A percentile compares a stretch with the other conserved stretches of the same genome.
phyloP scores from a whole-genome alignment of 92 coral and sea anemone genomes.

The Actinostola sp. region DNA sequence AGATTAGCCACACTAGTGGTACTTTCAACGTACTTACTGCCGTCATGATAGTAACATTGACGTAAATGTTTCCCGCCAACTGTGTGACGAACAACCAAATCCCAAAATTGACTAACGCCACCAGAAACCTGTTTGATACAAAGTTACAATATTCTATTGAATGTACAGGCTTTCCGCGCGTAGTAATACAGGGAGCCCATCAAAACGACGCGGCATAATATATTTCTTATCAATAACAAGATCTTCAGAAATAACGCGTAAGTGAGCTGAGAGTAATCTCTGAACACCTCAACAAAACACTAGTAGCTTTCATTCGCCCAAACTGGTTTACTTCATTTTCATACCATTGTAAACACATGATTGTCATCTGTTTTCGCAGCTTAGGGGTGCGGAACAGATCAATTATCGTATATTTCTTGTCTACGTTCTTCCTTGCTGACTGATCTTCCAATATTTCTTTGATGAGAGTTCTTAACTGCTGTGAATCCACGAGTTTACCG shows the following conservation, averaged over 20 bases:
- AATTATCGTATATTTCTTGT: constrained; percentile 24
- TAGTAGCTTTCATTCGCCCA: no score
- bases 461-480: constrained; percentile 3
- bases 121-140: no score
- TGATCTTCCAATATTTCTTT: constrained; percentile 10
- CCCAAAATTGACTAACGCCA: constrained; percentile 32
- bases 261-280: no score
- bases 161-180: no score
- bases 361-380: constrained; percentile 20
- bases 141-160: no score
- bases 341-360: constrained; percentile 34
- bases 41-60: constrained; percentile 17
- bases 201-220: no score
- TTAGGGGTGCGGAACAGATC: constrained; percentile 35
- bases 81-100: constrained; percentile 36
- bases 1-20: no score
- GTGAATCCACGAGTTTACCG: constrained; percentile 3
- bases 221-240: not conserved
- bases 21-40: no score
- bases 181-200: no score
- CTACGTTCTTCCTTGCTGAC: not conserved
- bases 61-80: constrained; percentile 14
- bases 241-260: no score
- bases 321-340: not conserved
- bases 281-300: no score